Conservation (phyloP, 1,140 invertebrate genomes). For the Listronotus bonariensis region DNA sequence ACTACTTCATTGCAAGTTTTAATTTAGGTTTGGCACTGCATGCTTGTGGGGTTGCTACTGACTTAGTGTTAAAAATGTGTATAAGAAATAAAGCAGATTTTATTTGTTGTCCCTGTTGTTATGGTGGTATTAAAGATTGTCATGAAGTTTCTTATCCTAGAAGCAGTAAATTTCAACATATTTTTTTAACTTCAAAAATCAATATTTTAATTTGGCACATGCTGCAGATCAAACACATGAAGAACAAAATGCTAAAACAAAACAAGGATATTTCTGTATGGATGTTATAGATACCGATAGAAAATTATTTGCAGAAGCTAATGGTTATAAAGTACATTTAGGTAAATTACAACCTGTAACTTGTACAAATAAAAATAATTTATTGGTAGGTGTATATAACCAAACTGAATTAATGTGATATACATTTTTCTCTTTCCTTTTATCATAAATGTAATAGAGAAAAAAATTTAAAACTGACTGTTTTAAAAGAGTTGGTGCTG, state of each 20-base stretch:
- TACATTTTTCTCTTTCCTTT: constrained; percentile 5
- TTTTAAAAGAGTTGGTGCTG: no score
- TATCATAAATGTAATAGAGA: constrained; percentile 1
- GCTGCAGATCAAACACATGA: constrained; percentile 88
- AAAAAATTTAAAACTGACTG: neutral
- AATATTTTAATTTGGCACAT: constrained; percentile 81
- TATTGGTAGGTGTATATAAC: constrained; percentile 74
- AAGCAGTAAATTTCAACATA: constrained; percentile 62
- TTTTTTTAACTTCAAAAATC: constrained; percentile 26
- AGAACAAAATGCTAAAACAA: constrained; percentile 68
- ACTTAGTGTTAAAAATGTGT: constrained; percentile 88
- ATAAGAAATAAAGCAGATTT: constrained; percentile 76
- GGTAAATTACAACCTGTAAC: constrained; percentile 75
- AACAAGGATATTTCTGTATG: constrained; percentile 83
- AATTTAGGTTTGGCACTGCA: constrained; percentile 88
- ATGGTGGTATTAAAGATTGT: constrained; percentile 80
- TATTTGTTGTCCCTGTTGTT: constrained; percentile 93
- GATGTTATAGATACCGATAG: constrained; percentile 86
- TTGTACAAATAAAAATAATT: constrained; percentile 93
- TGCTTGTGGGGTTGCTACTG: constrained; percentile 93
- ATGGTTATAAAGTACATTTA: constrained; percentile 75
- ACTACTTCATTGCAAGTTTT: constrained; percentile 79
- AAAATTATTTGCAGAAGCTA: constrained; percentile 71
- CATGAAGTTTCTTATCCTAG: constrained; percentile 76
- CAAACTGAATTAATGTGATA: neutral